phyloP scores from a whole-genome alignment of 2,797 vertebrate genomes.

The Manis javanica region DNA sequence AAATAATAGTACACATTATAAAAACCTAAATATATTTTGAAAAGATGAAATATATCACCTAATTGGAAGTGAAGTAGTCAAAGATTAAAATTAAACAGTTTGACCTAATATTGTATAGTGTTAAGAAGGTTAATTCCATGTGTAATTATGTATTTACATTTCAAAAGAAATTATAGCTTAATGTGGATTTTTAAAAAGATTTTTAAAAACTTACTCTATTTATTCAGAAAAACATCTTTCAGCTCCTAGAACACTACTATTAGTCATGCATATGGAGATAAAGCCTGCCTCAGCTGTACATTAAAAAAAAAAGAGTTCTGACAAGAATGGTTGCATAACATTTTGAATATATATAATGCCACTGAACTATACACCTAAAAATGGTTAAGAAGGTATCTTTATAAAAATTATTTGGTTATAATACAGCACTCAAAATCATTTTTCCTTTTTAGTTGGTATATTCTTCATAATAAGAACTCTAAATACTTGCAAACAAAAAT shows the following conservation, averaged over 20 bases:
- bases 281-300: not conserved
- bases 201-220: not conserved
- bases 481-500: not conserved
- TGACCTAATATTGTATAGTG: not conserved
- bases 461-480: slow-evolving; percentile 4
- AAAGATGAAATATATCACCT: not conserved
- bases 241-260: not conserved
- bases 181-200: not conserved
- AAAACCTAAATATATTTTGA: not conserved
- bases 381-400: not conserved
- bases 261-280: not conserved
- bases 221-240: slow-evolving; percentile 4
- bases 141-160: not conserved
- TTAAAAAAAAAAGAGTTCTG: not conserved
- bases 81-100: not conserved
- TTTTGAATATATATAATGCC: not conserved
- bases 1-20: not conserved
- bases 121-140: not conserved
- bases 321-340: not conserved
- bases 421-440: slow-evolving; percentile 4
- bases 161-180: slow-evolving; percentile 3
- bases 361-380: not conserved
- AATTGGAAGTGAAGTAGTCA: not conserved
- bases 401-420: slow-evolving; percentile 11
- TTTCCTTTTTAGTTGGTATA: not conserved